A percentile compares a stretch with the other conserved stretches of the same genome.
Evolutionary conservation across 2,888 invertebrate genomes (phyloP).

Genomic region (Uropetala carovei): DNA sequence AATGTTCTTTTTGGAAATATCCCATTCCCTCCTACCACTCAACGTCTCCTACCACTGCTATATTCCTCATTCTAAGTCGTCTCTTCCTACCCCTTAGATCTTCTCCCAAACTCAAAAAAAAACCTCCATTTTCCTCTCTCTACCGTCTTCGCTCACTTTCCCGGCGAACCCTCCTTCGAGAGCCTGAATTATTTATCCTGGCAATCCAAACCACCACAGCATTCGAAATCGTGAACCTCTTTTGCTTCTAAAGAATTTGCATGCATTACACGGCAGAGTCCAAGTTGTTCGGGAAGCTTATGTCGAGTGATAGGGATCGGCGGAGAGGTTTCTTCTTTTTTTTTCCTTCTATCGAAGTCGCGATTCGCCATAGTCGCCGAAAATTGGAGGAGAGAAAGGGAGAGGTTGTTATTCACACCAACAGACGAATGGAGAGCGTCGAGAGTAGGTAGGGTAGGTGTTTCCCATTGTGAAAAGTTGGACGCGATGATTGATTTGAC

Average conservation of each 20-base stretch:
- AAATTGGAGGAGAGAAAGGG: background rate
- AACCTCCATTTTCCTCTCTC: background rate
- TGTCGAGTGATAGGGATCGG: slow-evolving; percentile 12
- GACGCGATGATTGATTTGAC: no score
- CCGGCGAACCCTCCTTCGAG: background rate
- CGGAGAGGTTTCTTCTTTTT: background rate
- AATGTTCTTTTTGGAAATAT: background rate
- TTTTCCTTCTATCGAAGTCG: background rate
- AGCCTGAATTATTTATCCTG: slow-evolving; percentile 29
- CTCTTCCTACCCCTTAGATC: background rate
- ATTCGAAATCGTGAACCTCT: background rate
- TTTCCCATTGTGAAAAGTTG: background rate
- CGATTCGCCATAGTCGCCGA: background rate
- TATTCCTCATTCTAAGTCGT: background rate
- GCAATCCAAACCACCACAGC: slow-evolving; percentile 24
- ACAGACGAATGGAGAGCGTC: background rate
- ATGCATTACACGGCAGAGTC: slow-evolving; percentile 13
- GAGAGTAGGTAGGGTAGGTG: background rate
- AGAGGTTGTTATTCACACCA: background rate
- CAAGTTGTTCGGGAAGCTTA: background rate
- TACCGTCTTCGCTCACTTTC: background rate
- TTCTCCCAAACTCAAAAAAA: background rate
- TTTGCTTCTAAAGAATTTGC: slow-evolving; percentile 15
- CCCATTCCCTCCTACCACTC: background rate
- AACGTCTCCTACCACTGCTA: background rate